phyloP scores from a whole-genome alignment of 2,797 vertebrate genomes.

The Holocentrus rufus region DNA sequence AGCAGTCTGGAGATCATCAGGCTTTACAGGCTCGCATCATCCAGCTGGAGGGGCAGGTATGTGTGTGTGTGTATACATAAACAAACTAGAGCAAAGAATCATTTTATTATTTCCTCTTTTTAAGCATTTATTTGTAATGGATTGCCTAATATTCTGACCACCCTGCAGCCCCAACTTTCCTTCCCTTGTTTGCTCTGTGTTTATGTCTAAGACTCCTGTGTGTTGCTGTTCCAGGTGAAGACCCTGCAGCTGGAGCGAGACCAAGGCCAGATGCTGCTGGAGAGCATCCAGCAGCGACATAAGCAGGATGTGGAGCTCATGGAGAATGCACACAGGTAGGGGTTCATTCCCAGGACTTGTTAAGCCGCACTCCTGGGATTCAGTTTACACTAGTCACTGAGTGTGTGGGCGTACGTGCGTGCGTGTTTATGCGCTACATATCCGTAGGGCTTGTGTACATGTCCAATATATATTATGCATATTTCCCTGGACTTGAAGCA shows the following conservation, averaged over 20 bases:
- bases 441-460: neutral
- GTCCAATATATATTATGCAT: constrained; percentile 11
- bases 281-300: constrained; percentile 85
- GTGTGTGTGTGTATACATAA: neutral
- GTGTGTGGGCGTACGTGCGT: neutral
- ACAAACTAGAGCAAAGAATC: neutral
- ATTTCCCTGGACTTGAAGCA: neutral
- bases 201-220: neutral
- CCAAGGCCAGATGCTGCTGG: constrained; percentile 84
- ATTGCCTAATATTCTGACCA: neutral
- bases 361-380: too few relatives aligned
- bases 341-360: neutral
- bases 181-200: neutral
- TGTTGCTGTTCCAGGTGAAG: constrained; percentile 79
- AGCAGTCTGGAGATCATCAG: constrained; percentile 70
- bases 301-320: constrained; percentile 86
- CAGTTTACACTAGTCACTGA: too few relatives aligned
- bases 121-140: neutral
- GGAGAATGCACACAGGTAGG: constrained; percentile 86
- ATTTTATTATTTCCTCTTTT: neutral
- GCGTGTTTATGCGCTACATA: neutral
- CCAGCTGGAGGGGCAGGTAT: constrained; percentile 89
- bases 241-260: constrained; percentile 85
- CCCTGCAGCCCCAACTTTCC: neutral
- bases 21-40: constrained; percentile 78